phyloP scores from a whole-genome alignment of 2,797 vertebrate genomes.

The Hephaestus fuliginosus region DNA sequence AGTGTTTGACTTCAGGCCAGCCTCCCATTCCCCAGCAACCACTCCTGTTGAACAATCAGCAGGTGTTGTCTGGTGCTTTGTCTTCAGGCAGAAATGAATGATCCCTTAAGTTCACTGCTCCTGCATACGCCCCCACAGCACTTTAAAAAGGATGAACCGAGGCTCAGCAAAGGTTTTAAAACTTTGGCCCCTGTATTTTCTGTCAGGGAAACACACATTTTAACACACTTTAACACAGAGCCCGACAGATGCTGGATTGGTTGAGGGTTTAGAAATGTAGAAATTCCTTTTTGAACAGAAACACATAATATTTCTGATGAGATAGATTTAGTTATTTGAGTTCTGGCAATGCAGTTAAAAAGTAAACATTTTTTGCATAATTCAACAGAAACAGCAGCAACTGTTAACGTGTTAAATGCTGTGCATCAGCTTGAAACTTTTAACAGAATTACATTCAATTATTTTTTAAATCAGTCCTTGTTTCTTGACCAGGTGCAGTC shows the following conservation, averaged over 20 bases:
- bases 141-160: constrained; percentile 31
- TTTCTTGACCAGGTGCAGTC: not conserved
- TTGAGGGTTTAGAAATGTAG: no score
- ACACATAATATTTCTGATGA: no score
- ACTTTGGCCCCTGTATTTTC: constrained; percentile 23
- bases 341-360: no score
- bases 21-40: not conserved
- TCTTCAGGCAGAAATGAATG: constrained; percentile 42
- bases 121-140: constrained; percentile 13
- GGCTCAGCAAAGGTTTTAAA: constrained; percentile 28
- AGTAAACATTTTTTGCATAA: no score
- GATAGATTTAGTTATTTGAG: no score
- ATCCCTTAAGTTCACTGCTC: constrained; percentile 28
- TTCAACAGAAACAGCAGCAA: no score
- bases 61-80: constrained; percentile 44
- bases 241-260: no score
- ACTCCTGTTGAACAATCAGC: constrained; percentile 29
- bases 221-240: not conserved
- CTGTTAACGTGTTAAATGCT: no score
- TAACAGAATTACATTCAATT: not conserved
- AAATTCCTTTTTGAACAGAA: no score
- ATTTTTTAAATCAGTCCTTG: no score
- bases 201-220: not conserved
- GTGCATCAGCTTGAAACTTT: not conserved
- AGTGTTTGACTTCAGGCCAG: constrained; percentile 33